A percentile compares a stretch with the other conserved stretches of the same genome.
Conservation (phyloP, 2,113 vertebrate genomes). For the Oreocharis arfaki region DNA sequence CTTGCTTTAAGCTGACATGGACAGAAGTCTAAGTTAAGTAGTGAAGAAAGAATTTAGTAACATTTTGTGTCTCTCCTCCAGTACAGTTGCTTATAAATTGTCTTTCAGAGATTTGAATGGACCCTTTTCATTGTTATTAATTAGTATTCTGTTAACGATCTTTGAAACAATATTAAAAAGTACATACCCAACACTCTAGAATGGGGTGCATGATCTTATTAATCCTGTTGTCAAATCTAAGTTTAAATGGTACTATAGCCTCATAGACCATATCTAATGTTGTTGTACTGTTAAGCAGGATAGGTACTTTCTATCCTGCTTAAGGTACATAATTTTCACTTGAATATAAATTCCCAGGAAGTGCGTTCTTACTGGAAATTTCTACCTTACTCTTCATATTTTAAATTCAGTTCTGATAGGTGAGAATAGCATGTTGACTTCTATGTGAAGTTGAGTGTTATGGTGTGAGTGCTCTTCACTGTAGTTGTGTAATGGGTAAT, state of each 20-base stretch:
- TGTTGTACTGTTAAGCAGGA: too few species aligned
- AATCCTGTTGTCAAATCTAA: not conserved
- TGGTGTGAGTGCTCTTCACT: not conserved
- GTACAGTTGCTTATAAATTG: not conserved
- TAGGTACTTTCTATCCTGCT: not conserved
- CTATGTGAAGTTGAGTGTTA: not conserved
- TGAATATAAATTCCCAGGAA: not conserved
- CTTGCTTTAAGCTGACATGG: not conserved
- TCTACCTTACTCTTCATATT: not conserved
- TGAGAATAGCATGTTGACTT: not conserved
- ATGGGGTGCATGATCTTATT: not conserved
- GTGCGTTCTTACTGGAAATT: not conserved
- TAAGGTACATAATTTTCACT: not conserved
- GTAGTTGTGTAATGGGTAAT: constrained; percentile 2
- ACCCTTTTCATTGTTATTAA: not conserved
- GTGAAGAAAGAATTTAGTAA: not conserved
- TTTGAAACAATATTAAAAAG: not conserved
- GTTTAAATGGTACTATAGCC: not conserved
- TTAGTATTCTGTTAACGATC: not conserved
- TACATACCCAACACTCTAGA: not conserved
- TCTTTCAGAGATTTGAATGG: not conserved
- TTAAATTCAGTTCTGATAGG: not conserved
- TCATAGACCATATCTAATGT: not conserved
- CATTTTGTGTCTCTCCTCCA: not conserved
- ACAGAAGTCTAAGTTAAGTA: not conserved